phyloP scores from a whole-genome alignment of 2,888 invertebrate species.

The Pogonocherus hispidulus region DNA sequence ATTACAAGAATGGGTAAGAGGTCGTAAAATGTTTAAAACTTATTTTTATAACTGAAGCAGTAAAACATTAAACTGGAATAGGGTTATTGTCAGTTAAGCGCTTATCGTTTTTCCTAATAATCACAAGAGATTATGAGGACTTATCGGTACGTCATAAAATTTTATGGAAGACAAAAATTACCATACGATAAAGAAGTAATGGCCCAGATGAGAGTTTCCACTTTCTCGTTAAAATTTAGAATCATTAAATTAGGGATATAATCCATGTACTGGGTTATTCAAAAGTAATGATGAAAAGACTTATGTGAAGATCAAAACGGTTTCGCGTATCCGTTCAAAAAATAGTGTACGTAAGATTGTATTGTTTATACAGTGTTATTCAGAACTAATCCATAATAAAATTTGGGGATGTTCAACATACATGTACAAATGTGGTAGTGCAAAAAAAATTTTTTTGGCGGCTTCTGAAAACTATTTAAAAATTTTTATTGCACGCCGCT shows the following conservation, averaged over 20 bases:
- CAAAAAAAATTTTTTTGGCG: no score
- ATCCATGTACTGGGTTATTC: neutral
- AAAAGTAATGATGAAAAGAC: neutral
- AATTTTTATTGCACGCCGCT: no score
- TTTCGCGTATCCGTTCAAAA: no score
- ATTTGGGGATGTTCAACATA: no score
- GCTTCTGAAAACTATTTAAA: no score
- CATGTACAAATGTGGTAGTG: no score
- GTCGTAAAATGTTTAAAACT: no score
- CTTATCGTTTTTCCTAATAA: neutral
- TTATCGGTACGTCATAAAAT: neutral
- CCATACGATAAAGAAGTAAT: neutral
- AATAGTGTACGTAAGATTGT: no score
- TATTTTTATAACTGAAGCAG: neutral
- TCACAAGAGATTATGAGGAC: neutral
- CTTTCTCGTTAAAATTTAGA: neutral
- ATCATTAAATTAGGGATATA: neutral
- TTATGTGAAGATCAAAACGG: no score
- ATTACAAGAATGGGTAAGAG: no score
- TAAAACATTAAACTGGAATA: neutral
- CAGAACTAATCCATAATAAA: no score
- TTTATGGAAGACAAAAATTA: conserved; percentile 1
- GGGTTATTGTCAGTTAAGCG: neutral
- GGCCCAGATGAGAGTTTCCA: neutral
- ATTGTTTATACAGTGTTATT: no score